phyloP scores from a whole-genome alignment of 2,888 invertebrate genomes.

The Temnothorax ravouxi region DNA sequence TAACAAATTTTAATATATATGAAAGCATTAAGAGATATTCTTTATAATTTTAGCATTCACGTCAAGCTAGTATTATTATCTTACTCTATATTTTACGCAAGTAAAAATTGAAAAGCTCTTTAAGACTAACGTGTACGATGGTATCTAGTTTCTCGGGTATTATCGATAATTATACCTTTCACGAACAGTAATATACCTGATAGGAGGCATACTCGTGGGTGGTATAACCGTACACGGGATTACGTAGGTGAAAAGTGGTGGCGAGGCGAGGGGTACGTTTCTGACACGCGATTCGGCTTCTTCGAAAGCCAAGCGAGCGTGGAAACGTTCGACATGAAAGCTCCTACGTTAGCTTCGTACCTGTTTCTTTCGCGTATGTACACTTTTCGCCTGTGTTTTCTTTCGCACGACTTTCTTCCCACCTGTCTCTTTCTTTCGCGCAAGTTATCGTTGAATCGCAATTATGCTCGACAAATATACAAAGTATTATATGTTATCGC shows the following conservation, averaged over 20 bases:
- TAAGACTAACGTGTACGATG: conserved; percentile 59
- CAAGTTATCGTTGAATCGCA: not conserved
- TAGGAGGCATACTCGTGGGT: conserved; percentile 66
- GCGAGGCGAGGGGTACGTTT: conserved; percentile 44
- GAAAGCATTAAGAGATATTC: conserved; percentile 9
- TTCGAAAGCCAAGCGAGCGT: conserved; percentile 87
- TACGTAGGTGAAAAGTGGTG: conserved; percentile 64
- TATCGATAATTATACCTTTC: conserved; percentile 79
- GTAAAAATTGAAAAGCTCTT: conserved; percentile 68
- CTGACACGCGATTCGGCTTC: conserved; percentile 78
- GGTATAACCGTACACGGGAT: conserved; percentile 64
- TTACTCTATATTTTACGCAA: conserved; percentile 65
- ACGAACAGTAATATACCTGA: conserved; percentile 75
- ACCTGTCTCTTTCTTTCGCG: not conserved
- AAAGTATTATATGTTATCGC: not conserved
- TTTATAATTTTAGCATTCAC: conserved; percentile 13
- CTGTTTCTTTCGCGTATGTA: conserved; percentile 32
- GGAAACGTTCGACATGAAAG: conserved; percentile 89
- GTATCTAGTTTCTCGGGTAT: conserved; percentile 71
- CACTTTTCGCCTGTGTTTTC: conserved; percentile 32
- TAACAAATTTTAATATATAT: conserved; percentile 46
- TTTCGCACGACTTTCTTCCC: not conserved
- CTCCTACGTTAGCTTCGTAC: conserved; percentile 84
- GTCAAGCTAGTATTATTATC: conserved; percentile 43
- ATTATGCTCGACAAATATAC: conserved; percentile 17